Base-by-base conservation (phyloP, 2,888 invertebrate species). In the Drosophila quasianomalipes region DNA sequence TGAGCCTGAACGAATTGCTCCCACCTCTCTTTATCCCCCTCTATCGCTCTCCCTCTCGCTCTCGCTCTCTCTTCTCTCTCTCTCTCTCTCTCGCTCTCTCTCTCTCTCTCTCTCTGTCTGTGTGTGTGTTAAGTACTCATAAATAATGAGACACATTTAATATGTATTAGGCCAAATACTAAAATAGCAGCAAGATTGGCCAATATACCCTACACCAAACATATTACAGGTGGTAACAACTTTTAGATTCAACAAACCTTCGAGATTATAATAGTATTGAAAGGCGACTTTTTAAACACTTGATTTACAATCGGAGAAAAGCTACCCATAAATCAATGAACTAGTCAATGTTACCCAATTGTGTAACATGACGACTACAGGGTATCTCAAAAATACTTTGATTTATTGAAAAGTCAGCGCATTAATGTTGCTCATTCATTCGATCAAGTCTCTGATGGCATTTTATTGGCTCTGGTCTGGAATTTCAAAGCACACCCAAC, bases 361-460 rank as follows among this genome's bases (percentile, higher is more conserved):
- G 22, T 12, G 44, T 44, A 22, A 12, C 5, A 16, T 30, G 51
- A 2, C 28, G 51, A 28, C 10, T 51, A 5, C 28, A 51, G 51
- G 51, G 28, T 51, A 19, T 51, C 19, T 14, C 26, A 28, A 49
- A 35, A 64, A 22, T 69, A 60, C 31, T 60, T 64, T 65, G 31
- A 73, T 70, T 73, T 37, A 73, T 64, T 70, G 60, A 57, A 73
- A 73, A 64, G 60, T 55, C 60, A 60, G n/a, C 26, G 51, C 49
- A 64, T 64, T 73, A 73, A 70, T 73, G 70, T 37, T 53, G 3
- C 31, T 28, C 65, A 39, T 71, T 58, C 26, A 49, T 70, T 51
- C 52, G 35, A 44, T 31, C 41, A 22, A 31, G 26, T 28, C 4
- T 44, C 44, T 22, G 5, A 12, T 44, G 22, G 44, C 44, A 14